Evolutionary conservation across 2,888 invertebrate species (phyloP).

Genomic region (Rhamnusium bicolor): DNA sequence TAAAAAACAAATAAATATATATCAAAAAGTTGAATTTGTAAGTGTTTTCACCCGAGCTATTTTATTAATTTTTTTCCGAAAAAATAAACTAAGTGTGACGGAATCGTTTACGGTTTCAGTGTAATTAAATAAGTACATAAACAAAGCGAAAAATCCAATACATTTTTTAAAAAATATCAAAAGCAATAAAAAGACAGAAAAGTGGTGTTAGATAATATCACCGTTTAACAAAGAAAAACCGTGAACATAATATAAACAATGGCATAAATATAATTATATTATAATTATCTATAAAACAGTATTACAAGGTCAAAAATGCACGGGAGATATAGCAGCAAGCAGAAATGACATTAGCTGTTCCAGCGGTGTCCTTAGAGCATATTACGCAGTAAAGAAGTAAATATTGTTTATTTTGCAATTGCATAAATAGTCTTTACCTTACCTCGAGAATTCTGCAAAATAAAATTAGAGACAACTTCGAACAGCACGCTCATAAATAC

Average conservation of each 20-base stretch:
- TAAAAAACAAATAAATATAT: not conserved
- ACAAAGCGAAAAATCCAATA: not conserved
- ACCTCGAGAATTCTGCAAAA: slow-evolving; percentile 34
- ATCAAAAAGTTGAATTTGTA: not conserved
- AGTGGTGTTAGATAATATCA: slow-evolving; percentile 52
- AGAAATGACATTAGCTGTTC: slow-evolving; percentile 46
- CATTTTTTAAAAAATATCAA: not conserved
- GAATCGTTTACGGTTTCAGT: not conserved
- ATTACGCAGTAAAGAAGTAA: slow-evolving; percentile 55
- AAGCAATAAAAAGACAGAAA: slow-evolving; percentile 21
- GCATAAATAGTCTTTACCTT: slow-evolving; percentile 33
- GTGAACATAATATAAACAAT: slow-evolving; percentile 65
- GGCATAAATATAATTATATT: slow-evolving; percentile 67
- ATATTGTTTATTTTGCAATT: slow-evolving; percentile 52
- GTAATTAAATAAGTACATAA: not conserved
- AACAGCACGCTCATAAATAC: slow-evolving; percentile 27
- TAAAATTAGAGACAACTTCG: slow-evolving; percentile 35
- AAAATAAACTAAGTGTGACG: not conserved
- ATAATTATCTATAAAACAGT: slow-evolving; percentile 68
- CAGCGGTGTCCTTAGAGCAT: slow-evolving; percentile 48
- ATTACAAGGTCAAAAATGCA: slow-evolving; percentile 66
- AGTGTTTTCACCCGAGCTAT: not conserved
- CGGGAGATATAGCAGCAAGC: slow-evolving; percentile 47
- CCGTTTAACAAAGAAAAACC: slow-evolving; percentile 63
- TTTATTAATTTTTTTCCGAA: not conserved